These are phyloP conservation scores for Prosopocoilus inquinatus DNA, from an alignment of 2,888 invertebrate species.

Conservation along the genomic window DNA sequence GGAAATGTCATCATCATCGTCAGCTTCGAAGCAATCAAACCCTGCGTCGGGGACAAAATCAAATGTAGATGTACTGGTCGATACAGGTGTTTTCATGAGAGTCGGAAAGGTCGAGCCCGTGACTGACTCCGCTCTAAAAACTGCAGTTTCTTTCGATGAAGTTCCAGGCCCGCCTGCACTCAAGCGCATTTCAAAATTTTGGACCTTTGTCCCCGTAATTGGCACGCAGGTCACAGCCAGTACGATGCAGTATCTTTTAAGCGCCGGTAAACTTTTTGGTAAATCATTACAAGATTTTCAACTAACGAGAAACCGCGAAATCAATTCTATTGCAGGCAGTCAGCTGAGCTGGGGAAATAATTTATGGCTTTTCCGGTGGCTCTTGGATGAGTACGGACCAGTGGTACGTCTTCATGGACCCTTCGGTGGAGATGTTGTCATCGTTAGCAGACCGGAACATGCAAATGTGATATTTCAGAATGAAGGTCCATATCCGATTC, in stretches of 20 bases:
- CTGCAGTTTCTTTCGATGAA: conserved; percentile 57
- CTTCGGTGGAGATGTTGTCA: conserved; percentile 62
- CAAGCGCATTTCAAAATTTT: conserved; percentile 58
- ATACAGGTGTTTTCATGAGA: conserved; percentile 21
- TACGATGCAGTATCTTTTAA: conserved; percentile 54
- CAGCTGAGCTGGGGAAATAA: conserved; percentile 52
- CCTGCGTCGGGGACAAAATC: not conserved
- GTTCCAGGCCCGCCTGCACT: conserved; percentile 63
- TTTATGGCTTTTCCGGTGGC: conserved; percentile 48
- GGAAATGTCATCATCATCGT: not conserved
- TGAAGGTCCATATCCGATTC: conserved; percentile 60
- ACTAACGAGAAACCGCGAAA: not conserved
- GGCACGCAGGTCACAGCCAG: conserved; percentile 62
- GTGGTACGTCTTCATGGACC: conserved; percentile 66
- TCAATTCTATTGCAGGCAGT: conserved; percentile 37
- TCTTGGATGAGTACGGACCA: conserved; percentile 61
- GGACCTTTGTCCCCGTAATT: conserved; percentile 60
- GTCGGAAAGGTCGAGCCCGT: conserved; percentile 21
- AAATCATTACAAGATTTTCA: conserved; percentile 29
- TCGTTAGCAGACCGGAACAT: conserved; percentile 64
- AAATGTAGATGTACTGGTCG: not conserved
- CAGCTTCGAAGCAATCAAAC: too few species aligned
- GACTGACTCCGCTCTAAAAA: conserved; percentile 27
- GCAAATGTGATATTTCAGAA: conserved; percentile 60
- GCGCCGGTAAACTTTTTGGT: conserved; percentile 53